Evolutionary conservation across 2,797 vertebrate genomes (phyloP), one percentile per base, ranked within the genome.

Genomic region (Avahi laniger): DNA sequence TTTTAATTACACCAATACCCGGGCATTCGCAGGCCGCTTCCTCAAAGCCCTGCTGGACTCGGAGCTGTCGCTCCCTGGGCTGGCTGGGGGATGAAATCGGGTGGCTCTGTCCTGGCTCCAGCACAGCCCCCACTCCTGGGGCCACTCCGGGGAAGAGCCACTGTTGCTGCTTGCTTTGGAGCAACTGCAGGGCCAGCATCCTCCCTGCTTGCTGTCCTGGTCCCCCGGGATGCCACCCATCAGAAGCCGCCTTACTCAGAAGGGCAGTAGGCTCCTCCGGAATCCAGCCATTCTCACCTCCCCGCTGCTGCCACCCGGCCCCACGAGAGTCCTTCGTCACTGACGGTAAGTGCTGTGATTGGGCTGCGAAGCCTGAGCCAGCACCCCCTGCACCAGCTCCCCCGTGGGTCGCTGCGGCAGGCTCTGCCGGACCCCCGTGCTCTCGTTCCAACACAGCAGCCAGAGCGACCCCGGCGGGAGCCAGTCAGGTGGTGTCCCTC

Each of bases 381-480:
- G 24, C 22, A 26, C 22, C 54, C 26, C 54, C 54, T 11, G 54
- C 11, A 5, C 28, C 6, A 2, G 54, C 54, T 65, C 18, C 63
- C 30, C 20, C 76, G 41, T 30, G 59, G 41, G 10, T 54, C 43
- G 33, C 38, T 9, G 10, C 46, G 41, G 15, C 26, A 78, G 75
- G 54, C n/a, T 69, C 85, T 52, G 38, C 14, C 43, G 1, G 12
- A 41, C 11, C 35, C 35, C 69, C 9, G 3, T 0, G 1, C 33
- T 73, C 28, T 50, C 54, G 59, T 15, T 14, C n/a, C 50, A 61
- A 65, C 41, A 61, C 22, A 46, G 69, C n/a, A 91, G 65, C 28
- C 75, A 78, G 43, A 63, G 2, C 0, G 4, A n/a, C 2, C 22
- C 48, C 1, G 7, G 8, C 2, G 28, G 59, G 26, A 61, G 4